Conservation (phyloP, 2,888 invertebrate genomes). For the Coelopa pilipes region DNA sequence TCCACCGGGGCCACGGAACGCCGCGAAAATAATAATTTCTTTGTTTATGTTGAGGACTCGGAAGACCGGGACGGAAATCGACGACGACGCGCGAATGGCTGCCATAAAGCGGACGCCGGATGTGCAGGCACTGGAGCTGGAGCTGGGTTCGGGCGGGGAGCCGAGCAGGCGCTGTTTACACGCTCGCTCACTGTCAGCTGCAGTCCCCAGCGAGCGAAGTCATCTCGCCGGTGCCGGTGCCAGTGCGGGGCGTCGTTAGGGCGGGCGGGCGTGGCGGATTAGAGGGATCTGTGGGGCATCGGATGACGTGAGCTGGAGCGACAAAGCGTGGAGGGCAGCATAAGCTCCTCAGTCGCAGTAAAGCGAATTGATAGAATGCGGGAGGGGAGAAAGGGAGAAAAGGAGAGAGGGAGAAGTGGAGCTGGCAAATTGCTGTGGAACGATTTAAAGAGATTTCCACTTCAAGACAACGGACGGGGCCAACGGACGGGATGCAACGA, state of each 20-base stretch:
- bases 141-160: neutral
- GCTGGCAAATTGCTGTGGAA: neutral
- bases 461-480: neutral
- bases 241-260: neutral
- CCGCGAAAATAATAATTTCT: conserved; percentile 23
- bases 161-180: conserved; percentile 17
- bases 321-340: neutral
- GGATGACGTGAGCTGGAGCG: neutral
- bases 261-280: neutral
- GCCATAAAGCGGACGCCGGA: no score
- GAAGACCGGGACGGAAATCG: no score
- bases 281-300: neutral
- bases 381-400: no score
- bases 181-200: conserved; percentile 27
- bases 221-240: neutral
- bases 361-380: neutral
- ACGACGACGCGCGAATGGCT: no score
- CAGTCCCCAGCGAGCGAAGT: conserved; percentile 19
- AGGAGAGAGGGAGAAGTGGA: neutral
- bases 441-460: conserved; percentile 16
- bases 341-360: neutral
- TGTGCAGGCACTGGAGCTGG: no score
- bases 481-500: no score
- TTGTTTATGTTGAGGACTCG: conserved; percentile 11
- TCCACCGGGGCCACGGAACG: neutral